phyloP scores from a whole-genome alignment of 64 coral and sea anemone species.

The Dendronephthya gigantea region DNA sequence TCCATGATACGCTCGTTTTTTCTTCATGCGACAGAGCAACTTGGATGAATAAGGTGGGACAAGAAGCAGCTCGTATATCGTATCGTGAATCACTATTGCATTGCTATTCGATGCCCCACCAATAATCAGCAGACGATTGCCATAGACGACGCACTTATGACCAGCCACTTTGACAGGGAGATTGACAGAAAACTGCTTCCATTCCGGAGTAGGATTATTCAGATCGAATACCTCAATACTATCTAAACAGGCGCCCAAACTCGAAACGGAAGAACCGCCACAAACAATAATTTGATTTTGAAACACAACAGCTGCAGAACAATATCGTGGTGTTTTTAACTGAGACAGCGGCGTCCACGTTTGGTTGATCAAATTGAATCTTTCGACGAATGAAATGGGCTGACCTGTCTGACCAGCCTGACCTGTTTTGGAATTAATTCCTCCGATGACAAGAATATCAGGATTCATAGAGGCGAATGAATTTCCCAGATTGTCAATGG shows the following conservation, averaged over 20 bases:
- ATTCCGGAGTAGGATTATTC: neutral
- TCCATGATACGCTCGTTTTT: neutral
- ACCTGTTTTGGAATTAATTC: neutral
- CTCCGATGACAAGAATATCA: neutral
- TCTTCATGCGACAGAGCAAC: neutral
- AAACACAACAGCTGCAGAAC: neutral
- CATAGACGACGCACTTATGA: too few relatives aligned
- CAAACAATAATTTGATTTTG: neutral
- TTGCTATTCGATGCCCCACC: neutral
- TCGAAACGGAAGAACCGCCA: neutral
- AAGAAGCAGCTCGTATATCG: neutral
- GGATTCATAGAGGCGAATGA: neutral
- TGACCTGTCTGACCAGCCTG: too few relatives aligned
- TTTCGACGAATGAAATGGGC: neutral
- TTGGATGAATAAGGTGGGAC: neutral
- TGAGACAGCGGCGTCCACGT: neutral
- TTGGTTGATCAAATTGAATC: neutral
- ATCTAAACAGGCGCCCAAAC: neutral
- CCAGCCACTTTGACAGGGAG: too few relatives aligned
- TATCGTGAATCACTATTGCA: neutral
- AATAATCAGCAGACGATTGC: too few relatives aligned
- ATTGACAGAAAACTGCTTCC: too few relatives aligned
- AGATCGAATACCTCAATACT: neutral
- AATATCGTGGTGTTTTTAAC: neutral
- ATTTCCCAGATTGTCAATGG: neutral